These are phyloP conservation scores for Halesus radiatus DNA, from an alignment of 1,140 invertebrate species.

Conservation along the genomic window DNA sequence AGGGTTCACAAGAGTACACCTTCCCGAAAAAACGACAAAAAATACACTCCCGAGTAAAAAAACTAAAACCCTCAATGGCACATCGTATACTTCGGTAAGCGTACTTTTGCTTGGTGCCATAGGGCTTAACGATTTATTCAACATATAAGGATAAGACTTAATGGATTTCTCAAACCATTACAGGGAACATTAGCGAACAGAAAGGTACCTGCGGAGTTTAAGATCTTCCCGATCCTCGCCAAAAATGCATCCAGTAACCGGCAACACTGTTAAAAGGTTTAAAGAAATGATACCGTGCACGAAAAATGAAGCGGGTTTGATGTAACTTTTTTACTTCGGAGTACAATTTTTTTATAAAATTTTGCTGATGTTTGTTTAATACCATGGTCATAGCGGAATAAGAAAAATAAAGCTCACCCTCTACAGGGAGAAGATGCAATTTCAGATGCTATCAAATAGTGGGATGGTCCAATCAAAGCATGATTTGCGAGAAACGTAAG, in stretches of 20 bases:
- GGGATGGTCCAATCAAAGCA: conserved; percentile 26
- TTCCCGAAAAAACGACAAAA: background rate
- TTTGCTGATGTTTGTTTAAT: conserved; percentile 1
- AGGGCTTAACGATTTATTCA: background rate
- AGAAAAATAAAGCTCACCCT: background rate
- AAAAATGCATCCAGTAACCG: background rate
- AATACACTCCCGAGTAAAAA: background rate
- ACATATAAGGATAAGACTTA: background rate
- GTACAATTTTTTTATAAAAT: background rate
- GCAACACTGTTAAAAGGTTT: background rate
- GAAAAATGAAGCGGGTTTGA: background rate
- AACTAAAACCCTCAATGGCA: background rate
- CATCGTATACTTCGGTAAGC: background rate
- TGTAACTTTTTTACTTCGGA: background rate
- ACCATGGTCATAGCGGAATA: background rate
- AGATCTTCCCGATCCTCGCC: background rate
- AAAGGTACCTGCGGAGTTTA: background rate
- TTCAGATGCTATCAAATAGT: conserved; percentile 9
- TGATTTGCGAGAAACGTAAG: conserved; percentile 17
- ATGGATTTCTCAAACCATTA: conserved; percentile 32
- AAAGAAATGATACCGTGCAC: background rate
- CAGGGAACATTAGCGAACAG: conserved; percentile 27
- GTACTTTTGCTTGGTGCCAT: background rate
- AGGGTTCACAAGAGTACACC: background rate
- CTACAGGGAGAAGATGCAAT: conserved; percentile 12